Evolutionary conservation across 2,113 vertebrate species (phyloP).

Genomic region (Thalassarche chlororhynchos): DNA sequence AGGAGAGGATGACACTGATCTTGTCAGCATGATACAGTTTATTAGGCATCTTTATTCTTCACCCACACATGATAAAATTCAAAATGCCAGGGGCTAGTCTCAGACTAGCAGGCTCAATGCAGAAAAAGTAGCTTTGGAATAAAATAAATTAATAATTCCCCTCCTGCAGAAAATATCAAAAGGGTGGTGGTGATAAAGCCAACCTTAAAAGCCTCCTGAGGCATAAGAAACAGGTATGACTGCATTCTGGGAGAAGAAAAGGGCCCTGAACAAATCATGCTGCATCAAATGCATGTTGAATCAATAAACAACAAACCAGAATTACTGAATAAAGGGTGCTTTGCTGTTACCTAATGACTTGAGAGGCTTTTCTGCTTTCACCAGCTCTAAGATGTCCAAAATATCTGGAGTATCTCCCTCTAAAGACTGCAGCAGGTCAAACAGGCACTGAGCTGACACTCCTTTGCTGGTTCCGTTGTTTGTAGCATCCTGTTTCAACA

Average conservation of each 20-base stretch:
- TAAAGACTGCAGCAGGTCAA: conserved; percentile 93
- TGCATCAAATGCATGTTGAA: neutral
- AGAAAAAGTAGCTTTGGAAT: neutral
- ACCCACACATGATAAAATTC: neutral
- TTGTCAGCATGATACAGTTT: neutral
- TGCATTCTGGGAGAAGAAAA: neutral
- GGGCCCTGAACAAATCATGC: neutral
- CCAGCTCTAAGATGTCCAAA: conserved; percentile 93
- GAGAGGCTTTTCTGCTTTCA: conserved; percentile 96
- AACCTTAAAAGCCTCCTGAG: neutral
- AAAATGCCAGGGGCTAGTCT: neutral
- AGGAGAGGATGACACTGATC: neutral
- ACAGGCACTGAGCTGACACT: conserved; percentile 96
- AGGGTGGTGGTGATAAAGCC: neutral
- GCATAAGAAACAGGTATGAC: neutral
- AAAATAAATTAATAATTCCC: neutral
- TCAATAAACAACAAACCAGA: neutral
- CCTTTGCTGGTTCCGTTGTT: conserved; percentile 88
- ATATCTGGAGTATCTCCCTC: conserved; percentile 92
- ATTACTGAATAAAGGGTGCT: neutral
- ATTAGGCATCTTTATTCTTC: neutral
- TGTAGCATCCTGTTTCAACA: conserved; percentile 73
- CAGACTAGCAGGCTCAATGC: neutral
- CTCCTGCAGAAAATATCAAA: neutral
- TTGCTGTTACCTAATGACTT: conserved; percentile 90